phyloP scores from a whole-genome alignment of 1,140 invertebrate genomes.

The Heliothis virescens region DNA sequence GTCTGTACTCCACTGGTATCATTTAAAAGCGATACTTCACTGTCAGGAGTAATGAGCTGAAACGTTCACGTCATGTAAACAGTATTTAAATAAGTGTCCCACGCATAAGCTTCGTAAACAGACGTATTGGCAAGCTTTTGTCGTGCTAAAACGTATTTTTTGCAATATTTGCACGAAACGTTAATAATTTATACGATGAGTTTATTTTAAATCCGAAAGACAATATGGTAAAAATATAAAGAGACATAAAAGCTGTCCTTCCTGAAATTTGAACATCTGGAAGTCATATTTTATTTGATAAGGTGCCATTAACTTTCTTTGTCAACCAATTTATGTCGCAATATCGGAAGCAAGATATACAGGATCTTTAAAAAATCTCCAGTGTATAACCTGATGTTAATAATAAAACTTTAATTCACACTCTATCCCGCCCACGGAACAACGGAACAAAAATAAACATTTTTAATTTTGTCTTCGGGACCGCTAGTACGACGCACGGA shows the following conservation, averaged over 20 bases:
- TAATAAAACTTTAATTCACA: conserved; percentile 48
- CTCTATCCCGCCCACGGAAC: conserved; percentile 64
- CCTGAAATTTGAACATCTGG: background rate
- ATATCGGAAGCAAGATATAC: background rate
- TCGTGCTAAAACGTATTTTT: background rate
- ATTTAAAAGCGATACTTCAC: conserved; percentile 38
- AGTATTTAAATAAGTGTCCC: conserved; percentile 32
- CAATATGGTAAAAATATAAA: background rate
- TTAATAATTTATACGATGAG: background rate
- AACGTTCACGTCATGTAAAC: conserved; percentile 39
- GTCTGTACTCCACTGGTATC: conserved; percentile 1
- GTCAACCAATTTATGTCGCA: background rate
- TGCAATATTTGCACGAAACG: background rate
- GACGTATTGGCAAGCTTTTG: conserved; percentile 28
- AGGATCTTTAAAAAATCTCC: background rate
- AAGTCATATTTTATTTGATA: background rate
- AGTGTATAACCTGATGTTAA: conserved; percentile 26
- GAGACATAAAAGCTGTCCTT: too few species aligned
- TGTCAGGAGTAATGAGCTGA: conserved; percentile 30
- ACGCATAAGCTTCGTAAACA: conserved; percentile 36
- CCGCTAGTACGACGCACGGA: conserved; percentile 57
- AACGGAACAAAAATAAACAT: conserved; percentile 68
- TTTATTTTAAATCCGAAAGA: background rate
- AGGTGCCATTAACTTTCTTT: background rate
- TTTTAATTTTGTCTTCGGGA: conserved; percentile 64